phyloP scores from a whole-genome alignment of 2,888 invertebrate genomes.

The Chrysina gloriosa region DNA sequence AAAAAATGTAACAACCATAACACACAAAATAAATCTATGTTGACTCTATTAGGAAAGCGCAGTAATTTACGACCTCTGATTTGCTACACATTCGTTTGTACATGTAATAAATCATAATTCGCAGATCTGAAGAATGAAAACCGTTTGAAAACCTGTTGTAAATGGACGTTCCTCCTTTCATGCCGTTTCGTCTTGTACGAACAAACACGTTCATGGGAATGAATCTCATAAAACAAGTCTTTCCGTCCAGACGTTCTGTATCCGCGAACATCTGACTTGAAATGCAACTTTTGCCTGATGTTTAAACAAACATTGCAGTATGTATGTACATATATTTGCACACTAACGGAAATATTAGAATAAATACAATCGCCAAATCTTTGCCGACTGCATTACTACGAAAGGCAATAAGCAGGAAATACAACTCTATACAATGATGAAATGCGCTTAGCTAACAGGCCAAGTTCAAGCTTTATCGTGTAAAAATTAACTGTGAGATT shows the following conservation, averaged over 20 bases:
- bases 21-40: conserved; percentile 35
- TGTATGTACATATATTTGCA: background rate
- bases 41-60: conserved; percentile 40
- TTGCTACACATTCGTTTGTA: conserved; percentile 38
- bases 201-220: conserved; percentile 42
- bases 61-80: conserved; percentile 39
- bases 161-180: conserved; percentile 27
- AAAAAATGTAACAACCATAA: conserved; percentile 13
- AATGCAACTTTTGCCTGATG: conserved; percentile 29
- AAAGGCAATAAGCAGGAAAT: too few relatives aligned
- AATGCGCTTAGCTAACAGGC: too few relatives aligned
- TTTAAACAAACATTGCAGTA: conserved; percentile 16
- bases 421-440: too few relatives aligned
- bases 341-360: conserved; percentile 4
- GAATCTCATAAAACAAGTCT: conserved; percentile 45
- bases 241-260: conserved; percentile 33
- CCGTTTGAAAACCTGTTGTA: conserved; percentile 46
- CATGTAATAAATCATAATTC: conserved; percentile 43
- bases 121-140: conserved; percentile 42
- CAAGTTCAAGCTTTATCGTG: too few relatives aligned
- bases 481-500: too few relatives aligned
- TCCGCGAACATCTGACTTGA: conserved; percentile 22
- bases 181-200: background rate
- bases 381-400: too few relatives aligned
- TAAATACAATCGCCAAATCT: too few relatives aligned